Evolutionary conservation across 2,797 vertebrate species (phyloP), one percentile per base, ranked within the genome.

Genomic region (Anomalospiza imberbis): DNA sequence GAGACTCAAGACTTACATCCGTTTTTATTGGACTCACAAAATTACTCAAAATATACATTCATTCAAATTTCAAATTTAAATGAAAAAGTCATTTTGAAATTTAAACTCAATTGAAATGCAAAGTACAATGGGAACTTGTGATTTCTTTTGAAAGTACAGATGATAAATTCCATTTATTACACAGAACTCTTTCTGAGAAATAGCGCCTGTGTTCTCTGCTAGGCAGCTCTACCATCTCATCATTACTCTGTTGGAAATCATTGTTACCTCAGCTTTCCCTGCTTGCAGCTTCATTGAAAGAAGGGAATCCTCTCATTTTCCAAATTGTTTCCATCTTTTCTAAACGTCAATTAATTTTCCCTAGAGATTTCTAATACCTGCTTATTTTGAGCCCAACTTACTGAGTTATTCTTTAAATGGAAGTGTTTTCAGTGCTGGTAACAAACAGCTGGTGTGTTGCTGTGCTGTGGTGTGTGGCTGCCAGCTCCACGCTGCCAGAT

Each of bases 331-430:
- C 90, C 88, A 20, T 89, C 92, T 95, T 91, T 97, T 91, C 89
- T 84, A 93, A 96, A 83, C 67, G 93, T 95, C 96, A 94, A 70
- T 96, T 95, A 94, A 94, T 96, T 95, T 96, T 85, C 94, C 86
- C 73, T 81, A 65, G 54, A 92, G 84, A 45, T 95, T 97, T 97
- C 91, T 95, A 88, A 68, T 74, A 84, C 94, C 95, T 97, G 84
- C 92, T 96, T 84, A 91, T 94, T 96, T 97, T 89, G 96, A 89
- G 62, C 75, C 68, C 68, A 96, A 29, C 89, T 94, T 88, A 92
- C 89, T 76, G 88, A 73, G 91, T 91, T 93, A 58, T 96, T 96
- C 97, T 97, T 94, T 92, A 96, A 87, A 57, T 82, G 71, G 73
- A 78, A 90, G 68, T 92, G 84, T 88, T 97, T 94, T 85, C 88